A percentile compares a stretch with the other conserved stretches of the same genome.
Evolutionary conservation across 2,797 vertebrate species (phyloP).

Genomic region (Labeo calbasu): DNA sequence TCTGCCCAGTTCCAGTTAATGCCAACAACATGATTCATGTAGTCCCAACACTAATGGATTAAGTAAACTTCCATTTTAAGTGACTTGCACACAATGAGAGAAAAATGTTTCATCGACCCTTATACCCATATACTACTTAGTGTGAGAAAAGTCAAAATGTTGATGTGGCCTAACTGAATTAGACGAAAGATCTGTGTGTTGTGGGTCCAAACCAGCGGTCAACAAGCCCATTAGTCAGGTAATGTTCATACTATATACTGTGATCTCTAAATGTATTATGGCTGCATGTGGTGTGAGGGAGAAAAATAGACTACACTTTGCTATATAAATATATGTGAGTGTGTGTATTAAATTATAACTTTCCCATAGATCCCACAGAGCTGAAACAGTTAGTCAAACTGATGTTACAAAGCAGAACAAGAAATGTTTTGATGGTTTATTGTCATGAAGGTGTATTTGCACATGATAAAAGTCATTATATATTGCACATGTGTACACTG

Average conservation of each 20-base stretch:
- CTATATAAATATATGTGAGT: too few relatives aligned
- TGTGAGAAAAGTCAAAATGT: not conserved
- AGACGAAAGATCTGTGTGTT: not conserved
- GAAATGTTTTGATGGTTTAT: too few relatives aligned
- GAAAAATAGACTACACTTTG: too few relatives aligned
- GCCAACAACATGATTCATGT: not conserved
- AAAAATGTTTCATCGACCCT: not conserved
- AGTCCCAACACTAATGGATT: not conserved
- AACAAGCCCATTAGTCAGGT: not conserved
- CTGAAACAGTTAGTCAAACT: too few relatives aligned
- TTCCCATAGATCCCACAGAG: too few relatives aligned
- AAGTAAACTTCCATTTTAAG: not conserved
- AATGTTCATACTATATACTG: not conserved
- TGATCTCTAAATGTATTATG: not conserved
- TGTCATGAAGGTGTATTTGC: too few relatives aligned
- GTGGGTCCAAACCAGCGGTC: not conserved
- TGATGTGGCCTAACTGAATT: not conserved
- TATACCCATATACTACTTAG: not conserved
- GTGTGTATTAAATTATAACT: too few relatives aligned
- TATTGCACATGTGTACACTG: too few relatives aligned
- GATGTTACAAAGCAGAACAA: too few relatives aligned
- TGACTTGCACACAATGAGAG: not conserved
- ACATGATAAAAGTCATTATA: too few relatives aligned
- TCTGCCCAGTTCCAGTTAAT: not conserved
- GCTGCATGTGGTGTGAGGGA: too few relatives aligned